phyloP scores from a whole-genome alignment of 2,113 vertebrate genomes.

The Nerophis ophidion region DNA sequence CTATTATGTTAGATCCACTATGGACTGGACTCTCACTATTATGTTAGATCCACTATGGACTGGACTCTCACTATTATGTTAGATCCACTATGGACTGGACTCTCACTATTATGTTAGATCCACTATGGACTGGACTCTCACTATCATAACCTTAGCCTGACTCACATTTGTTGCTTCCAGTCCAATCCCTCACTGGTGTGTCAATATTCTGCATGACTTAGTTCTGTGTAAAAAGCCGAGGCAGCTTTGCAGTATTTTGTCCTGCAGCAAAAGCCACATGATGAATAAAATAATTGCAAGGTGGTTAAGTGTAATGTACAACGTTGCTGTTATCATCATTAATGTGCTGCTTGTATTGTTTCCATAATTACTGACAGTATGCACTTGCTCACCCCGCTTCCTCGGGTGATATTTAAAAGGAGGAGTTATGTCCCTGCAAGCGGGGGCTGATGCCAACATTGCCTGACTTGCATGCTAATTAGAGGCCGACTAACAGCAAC shows the following conservation, averaged over 20 bases:
- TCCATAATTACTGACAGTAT: slow-evolving; percentile 34
- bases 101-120: too few species aligned
- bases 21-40: too few species aligned
- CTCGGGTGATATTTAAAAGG: slow-evolving; percentile 25
- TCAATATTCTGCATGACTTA: too few species aligned
- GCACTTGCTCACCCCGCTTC: slow-evolving; percentile 15
- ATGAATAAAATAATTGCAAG: slow-evolving; percentile 26
- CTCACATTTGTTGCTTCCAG: too few species aligned
- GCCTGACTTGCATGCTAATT: slow-evolving; percentile 38
- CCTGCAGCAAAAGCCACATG: slow-evolving; percentile 17
- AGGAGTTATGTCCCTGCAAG: slow-evolving; percentile 12
- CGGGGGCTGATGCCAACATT: slow-evolving; percentile 30
- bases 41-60: too few species aligned
- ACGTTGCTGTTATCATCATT: slow-evolving; percentile 21
- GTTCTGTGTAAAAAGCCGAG: too few species aligned
- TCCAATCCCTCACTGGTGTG: too few species aligned
- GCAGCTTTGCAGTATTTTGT: background rate
- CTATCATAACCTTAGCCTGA: too few species aligned
- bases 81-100: too few species aligned
- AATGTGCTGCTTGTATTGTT: slow-evolving; percentile 20
- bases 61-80: too few species aligned
- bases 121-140: too few species aligned
- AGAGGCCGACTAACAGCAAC: slow-evolving; percentile 44
- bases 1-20: too few species aligned
- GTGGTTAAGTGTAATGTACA: slow-evolving; percentile 9